Conservation (phyloP, 2,797 vertebrate species). For the Parotocinclus haroldoi region DNA sequence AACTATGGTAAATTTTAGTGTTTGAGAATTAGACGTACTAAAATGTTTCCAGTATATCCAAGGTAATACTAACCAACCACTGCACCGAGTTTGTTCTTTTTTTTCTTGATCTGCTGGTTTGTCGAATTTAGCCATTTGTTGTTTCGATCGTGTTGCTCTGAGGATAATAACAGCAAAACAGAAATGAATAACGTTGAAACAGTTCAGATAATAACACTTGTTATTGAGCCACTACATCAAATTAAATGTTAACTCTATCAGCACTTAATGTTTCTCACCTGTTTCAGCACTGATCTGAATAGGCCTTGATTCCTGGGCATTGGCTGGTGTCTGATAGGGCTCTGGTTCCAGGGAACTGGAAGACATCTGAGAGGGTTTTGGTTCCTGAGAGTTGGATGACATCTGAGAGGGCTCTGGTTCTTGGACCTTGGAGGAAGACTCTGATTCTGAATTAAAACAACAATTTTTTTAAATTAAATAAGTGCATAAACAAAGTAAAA, state of each 20-base stretch:
- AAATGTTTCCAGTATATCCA: neutral
- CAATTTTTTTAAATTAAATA: too few species aligned
- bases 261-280: neutral
- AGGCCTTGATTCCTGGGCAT: neutral
- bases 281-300: neutral
- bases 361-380: too few species aligned
- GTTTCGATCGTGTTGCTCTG: conserved; percentile 4
- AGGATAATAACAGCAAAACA: neutral
- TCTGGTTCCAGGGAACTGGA: too few species aligned
- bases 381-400: too few species aligned
- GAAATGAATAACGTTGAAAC: neutral
- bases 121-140: neutral
- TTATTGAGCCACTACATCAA: neutral
- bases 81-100: neutral
- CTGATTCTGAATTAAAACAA: too few species aligned
- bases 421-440: too few species aligned
- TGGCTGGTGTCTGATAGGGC: too few species aligned
- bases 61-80: conserved; percentile 23
- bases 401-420: too few species aligned
- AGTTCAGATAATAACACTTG: neutral
- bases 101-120: neutral
- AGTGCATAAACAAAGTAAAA: too few species aligned
- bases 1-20: neutral
- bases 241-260: neutral
- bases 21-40: neutral